A percentile compares a stretch with the other conserved stretches of the same genome.
Conservation (phyloP, 1,140 invertebrate species). For the Drosophila athabasca region DNA sequence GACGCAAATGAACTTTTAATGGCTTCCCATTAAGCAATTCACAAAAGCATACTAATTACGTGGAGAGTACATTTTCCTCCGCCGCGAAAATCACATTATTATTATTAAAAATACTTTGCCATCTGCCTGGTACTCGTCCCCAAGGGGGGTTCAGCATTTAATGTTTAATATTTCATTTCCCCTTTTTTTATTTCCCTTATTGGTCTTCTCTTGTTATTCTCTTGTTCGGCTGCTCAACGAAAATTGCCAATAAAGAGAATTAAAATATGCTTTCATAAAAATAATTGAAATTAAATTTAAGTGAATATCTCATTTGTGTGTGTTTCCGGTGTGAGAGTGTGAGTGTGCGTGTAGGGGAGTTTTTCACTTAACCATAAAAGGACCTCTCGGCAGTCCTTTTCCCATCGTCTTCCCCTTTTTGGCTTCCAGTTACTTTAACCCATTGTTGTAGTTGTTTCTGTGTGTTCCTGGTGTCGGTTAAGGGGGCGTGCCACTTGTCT, state of each 20-base stretch:
- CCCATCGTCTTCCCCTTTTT: slow-evolving; percentile 6
- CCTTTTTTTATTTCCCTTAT: slow-evolving; percentile 5
- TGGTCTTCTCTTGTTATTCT: slow-evolving; percentile 14
- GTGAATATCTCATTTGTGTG: slow-evolving; percentile 43
- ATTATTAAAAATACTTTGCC: slow-evolving; percentile 43
- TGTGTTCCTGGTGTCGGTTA: slow-evolving; percentile 12
- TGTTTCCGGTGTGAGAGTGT: slow-evolving; percentile 1
- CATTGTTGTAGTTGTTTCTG: background rate
- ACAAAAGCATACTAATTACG: slow-evolving; percentile 5
- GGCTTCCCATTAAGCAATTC: no score
- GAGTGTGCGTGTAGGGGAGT: slow-evolving; percentile 31
- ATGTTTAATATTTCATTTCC: slow-evolving; percentile 15
- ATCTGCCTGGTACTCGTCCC: background rate
- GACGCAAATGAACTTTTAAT: no score
- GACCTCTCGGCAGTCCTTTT: slow-evolving; percentile 25
- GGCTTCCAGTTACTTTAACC: slow-evolving; percentile 36
- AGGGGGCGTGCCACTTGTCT: slow-evolving; percentile 58
- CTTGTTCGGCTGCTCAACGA: slow-evolving; percentile 25
- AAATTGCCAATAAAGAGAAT: slow-evolving; percentile 75
- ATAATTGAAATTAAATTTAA: slow-evolving; percentile 77
- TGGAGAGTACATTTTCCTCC: background rate
- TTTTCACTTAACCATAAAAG: slow-evolving; percentile 46
- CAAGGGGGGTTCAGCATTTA: background rate
- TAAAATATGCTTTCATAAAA: slow-evolving; percentile 76
- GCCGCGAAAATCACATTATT: slow-evolving; percentile 22